Base-by-base conservation (phyloP, 2,888 invertebrate genomes). In the Nemotelus nigrinus region DNA sequence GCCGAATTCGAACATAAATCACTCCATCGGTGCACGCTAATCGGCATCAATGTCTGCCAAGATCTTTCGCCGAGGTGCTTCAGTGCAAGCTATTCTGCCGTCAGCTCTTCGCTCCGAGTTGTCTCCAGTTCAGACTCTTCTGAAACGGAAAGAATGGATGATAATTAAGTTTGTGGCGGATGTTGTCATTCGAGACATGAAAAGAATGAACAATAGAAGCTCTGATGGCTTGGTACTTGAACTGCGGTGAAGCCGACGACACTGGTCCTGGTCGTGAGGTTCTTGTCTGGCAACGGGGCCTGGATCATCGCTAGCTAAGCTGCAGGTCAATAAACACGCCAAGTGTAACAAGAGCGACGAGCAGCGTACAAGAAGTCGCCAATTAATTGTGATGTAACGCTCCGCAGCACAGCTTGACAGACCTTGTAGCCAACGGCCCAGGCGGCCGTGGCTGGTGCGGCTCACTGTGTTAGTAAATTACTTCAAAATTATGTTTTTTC, bases 381-480 rank as follows among this genome's bases (percentile, higher is more conserved):
- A 71, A 55, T 71, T 71, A 55, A 55, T 53, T 71, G 70, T 71
- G 55, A 71, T 71, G 70, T 71, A 71, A 71, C 70, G 57, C 70
- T 57, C 57, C 41, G 70, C n/a, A n/a, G 55, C 53, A 44, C 55
- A 71, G 43, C 55, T 55, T 71, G 55, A 41, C 43, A 71, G 55
- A 71, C 43, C n/a, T 55, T 55, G 70, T 53, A 41, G 10, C 10
- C 6, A 53, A 10, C 10, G 53, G 53, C 53, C 53, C 6, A 25
- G n/a, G 41, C 60, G n/a, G 39, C 60, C 60, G 60, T 43, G 7
- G 3, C 43, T 6, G 44, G 45, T 44, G 53, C 53, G 68, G 53
- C 50, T 68, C 50, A 68, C 68, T 68, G 70, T 71, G 70, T 57
- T 55, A 44, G 70, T 71, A 71, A 71, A 71, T 71, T 71, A 57